Conservation (phyloP, 2,888 invertebrate genomes). For the Eretmocerus hayati region DNA sequence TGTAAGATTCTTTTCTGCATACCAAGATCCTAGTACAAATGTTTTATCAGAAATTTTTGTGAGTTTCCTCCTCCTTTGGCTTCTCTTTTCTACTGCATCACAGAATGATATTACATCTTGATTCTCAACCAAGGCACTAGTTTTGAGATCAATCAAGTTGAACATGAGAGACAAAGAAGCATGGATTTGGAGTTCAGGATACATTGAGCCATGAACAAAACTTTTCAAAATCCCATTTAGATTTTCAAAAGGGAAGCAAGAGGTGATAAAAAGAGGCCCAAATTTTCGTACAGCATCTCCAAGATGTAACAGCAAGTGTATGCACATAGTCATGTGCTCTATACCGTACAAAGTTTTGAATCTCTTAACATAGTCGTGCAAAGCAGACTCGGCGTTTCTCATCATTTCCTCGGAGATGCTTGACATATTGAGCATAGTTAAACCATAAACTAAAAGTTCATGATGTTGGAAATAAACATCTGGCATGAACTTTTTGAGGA, state of each 20-base stretch:
- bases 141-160: neutral
- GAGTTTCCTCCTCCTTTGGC: neutral
- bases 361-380: conserved; percentile 15
- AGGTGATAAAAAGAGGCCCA: conserved; percentile 20
- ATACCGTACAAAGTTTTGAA: conserved; percentile 22
- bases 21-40: neutral
- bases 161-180: neutral
- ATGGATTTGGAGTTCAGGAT: conserved; percentile 13
- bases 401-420: conserved; percentile 19
- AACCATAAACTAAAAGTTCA: conserved; percentile 17
- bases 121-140: neutral
- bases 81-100: neutral
- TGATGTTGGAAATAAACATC: conserved; percentile 23
- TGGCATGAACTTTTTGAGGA: conserved; percentile 22
- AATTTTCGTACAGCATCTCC: conserved; percentile 17
- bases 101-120: neutral
- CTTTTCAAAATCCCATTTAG: conserved; percentile 22
- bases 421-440: conserved; percentile 18
- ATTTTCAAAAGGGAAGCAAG: conserved; percentile 24
- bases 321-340: conserved; percentile 21
- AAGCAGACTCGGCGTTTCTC: conserved; percentile 5
- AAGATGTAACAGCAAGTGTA: conserved; percentile 25
- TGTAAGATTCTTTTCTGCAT: neutral
- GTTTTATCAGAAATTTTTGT: neutral
- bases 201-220: conserved; percentile 23